A percentile compares a stretch with the other conserved stretches of the same genome.
phyloP scores from a whole-genome alignment of 2,113 vertebrate species.

The Athene cunicularia region DNA sequence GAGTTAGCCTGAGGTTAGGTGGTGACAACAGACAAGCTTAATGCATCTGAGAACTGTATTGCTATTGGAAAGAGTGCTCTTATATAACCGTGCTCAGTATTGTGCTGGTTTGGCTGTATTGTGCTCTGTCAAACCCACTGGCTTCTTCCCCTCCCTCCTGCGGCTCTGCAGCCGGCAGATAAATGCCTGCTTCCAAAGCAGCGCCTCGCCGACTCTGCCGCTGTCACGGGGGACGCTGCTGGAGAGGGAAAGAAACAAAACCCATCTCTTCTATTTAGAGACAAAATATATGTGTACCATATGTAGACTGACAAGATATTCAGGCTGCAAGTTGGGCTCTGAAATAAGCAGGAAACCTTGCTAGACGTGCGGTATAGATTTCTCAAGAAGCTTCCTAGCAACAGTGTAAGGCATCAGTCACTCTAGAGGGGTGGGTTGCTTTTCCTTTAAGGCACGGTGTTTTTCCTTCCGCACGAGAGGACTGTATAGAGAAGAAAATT shows the following conservation, averaged over 20 bases:
- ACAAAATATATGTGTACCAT: neutral
- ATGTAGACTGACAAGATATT: constrained; percentile 31
- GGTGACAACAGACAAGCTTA: constrained; percentile 16
- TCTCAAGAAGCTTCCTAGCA: neutral
- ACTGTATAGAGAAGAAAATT: neutral
- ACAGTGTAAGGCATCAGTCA: neutral
- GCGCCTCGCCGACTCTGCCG: neutral
- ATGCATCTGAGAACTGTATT: constrained; percentile 15
- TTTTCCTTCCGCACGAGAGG: neutral
- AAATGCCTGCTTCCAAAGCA: constrained; percentile 39
- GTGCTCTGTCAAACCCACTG: constrained; percentile 6
- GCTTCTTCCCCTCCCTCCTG: neutral
- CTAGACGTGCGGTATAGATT: neutral
- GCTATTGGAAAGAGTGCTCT: constrained; percentile 16
- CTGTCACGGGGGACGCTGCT: neutral
- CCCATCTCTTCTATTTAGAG: neutral
- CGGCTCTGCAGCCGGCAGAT: constrained; percentile 35
- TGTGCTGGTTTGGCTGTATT: constrained; percentile 21
- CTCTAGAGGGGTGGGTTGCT: neutral
- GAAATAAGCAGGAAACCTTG: constrained; percentile 20
- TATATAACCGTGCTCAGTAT: neutral
- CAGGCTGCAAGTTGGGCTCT: neutral
- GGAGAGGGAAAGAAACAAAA: constrained; percentile 29
- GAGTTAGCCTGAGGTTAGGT: constrained; percentile 14
- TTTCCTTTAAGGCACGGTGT: neutral